Evolutionary conservation across 1,140 invertebrate species (phyloP).

Genomic region (Trinorchestia longiramus): DNA sequence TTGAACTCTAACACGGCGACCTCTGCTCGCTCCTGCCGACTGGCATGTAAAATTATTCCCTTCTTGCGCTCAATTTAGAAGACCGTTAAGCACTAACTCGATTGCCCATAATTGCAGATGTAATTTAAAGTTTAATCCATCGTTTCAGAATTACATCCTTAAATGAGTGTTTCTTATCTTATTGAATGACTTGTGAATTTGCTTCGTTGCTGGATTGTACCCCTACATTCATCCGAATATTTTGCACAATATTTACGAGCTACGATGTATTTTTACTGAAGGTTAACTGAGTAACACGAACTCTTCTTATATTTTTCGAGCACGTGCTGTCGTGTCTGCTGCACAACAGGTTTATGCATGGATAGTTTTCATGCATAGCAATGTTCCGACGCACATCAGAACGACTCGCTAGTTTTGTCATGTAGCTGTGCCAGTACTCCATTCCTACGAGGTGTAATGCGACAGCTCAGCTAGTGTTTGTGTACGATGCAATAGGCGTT

Average conservation of each 20-base stretch:
- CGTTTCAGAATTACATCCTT: not conserved
- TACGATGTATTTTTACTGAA: not conserved
- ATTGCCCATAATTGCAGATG: not conserved
- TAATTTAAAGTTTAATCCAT: not conserved
- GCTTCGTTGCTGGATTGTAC: too few relatives aligned
- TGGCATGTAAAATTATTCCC: not conserved
- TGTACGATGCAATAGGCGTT: too few relatives aligned
- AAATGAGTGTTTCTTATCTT: not conserved
- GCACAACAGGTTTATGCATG: not conserved
- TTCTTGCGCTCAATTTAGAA: not conserved
- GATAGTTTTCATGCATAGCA: not conserved
- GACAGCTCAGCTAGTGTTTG: too few relatives aligned
- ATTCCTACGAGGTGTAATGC: too few relatives aligned
- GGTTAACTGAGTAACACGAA: not conserved
- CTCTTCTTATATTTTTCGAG: too few relatives aligned
- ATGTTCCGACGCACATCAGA: not conserved
- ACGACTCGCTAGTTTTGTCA: not conserved
- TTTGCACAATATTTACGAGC: not conserved
- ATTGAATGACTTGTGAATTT: not conserved
- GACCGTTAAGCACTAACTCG: not conserved
- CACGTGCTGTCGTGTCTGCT: not conserved
- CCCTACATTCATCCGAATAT: not conserved
- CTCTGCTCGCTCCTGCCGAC: not conserved
- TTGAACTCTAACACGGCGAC: not conserved
- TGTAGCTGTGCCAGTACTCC: not conserved